phyloP scores from a whole-genome alignment of 2,888 invertebrate genomes.

The Linyphia triangularis region DNA sequence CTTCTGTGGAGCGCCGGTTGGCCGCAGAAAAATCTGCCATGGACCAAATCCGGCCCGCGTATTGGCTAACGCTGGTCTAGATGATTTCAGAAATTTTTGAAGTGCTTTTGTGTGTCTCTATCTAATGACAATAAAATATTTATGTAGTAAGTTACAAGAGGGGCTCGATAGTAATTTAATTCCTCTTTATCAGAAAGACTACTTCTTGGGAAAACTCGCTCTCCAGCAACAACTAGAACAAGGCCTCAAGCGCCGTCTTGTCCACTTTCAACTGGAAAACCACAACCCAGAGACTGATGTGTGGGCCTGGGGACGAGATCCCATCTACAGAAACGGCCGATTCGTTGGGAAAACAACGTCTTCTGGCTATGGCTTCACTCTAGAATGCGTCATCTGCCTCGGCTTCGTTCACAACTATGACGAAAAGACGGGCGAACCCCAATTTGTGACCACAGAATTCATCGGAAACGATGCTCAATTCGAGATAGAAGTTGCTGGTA shows the following conservation, averaged over 20 bases:
- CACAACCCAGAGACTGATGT: slow-evolving; percentile 93
- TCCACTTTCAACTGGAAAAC: slow-evolving; percentile 93
- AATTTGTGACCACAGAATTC: slow-evolving; percentile 89
- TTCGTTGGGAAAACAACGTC: slow-evolving; percentile 95
- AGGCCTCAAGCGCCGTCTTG: slow-evolving; percentile 93
- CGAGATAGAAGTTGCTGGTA: slow-evolving; percentile 95
- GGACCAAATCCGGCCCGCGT: too few relatives aligned
- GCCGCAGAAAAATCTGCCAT: too few relatives aligned
- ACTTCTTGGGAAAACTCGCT: slow-evolving; percentile 95
- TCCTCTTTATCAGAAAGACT: slow-evolving; percentile 81
- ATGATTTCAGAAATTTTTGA: too few relatives aligned
- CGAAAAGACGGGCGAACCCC: slow-evolving; percentile 83
- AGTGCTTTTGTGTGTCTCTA: too few relatives aligned
- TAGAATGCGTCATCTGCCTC: slow-evolving; percentile 94
- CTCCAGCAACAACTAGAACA: slow-evolving; percentile 89
- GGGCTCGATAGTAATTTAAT: too few relatives aligned
- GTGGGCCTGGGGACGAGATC: slow-evolving; percentile 98
- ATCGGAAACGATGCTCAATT: slow-evolving; percentile 89
- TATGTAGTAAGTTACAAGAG: too few relatives aligned
- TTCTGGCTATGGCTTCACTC: slow-evolving; percentile 96
- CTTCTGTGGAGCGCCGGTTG: too few relatives aligned
- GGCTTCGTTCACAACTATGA: slow-evolving; percentile 86
- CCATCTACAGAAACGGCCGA: slow-evolving; percentile 93
- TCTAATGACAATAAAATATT: too few relatives aligned
- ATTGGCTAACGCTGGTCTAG: too few relatives aligned